Base-by-base conservation (phyloP, 1,140 invertebrate species). In the Drosophila melanogaster region DNA sequence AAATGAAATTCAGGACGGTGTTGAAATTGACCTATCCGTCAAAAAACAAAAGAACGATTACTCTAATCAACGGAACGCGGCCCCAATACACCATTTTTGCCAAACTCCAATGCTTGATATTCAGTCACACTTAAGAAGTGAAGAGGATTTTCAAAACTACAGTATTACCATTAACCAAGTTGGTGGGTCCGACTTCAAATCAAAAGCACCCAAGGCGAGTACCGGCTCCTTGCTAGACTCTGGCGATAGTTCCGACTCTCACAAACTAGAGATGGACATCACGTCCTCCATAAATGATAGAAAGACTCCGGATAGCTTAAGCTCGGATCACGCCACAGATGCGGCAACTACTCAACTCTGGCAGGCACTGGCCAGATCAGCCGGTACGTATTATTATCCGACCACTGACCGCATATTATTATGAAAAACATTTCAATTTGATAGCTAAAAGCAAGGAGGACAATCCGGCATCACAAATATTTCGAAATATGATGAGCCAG, bases 401-500 rank as follows among this genome's bases (percentile, higher is more conserved):
- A n/a, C 8, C 3, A 26, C 14, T 12, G 6, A 4, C 19, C 7
- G 19, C 2, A 22, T 14, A 11, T 12, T 33, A 33, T 10, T 51
- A 5, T 19, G 33, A n/a, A 26, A 50, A 30, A 30, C 26, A 7
- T 30, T 30, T 2, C 30, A 30, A 30, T 30, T 30, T 30, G 30
- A n/a, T 26, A 83, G 79, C 83, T 41, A 90, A 90, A 75, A 79
- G 43, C 49, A 87, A 83, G 40, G 84, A 90, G 40, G 93, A 93
- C 46, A 95, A 95, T 7, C 95, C 96, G 85, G 95, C 96, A 1
- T 95, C 95, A 46, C 95, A 96, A 87, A 87, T 96, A 15, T 92
- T 96, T 14, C 93, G 95, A 65, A 94, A 94, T 77, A 92, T 96
- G 46, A 96, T 96, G 72, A 96, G 95, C 92, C 94, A 95, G 75